These are phyloP conservation scores for Drosophila parthenogenetica DNA, from an alignment of 2,888 invertebrate species.

Conservation along the genomic window DNA sequence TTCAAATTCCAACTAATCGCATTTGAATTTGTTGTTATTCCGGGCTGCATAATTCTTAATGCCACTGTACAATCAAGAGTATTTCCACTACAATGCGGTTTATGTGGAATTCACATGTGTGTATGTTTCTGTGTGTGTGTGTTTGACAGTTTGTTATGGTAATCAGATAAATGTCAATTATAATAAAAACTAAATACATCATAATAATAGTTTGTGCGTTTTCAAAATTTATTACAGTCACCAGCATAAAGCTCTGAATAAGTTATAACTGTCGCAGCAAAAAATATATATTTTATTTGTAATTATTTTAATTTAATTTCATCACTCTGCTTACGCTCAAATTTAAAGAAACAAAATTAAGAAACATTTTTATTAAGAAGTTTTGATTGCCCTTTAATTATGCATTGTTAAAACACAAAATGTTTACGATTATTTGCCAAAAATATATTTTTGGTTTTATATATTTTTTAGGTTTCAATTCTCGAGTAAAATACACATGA, in stretches of 20 bases:
- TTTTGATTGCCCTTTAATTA: too few species aligned
- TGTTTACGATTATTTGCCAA: not conserved
- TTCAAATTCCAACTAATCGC: conserved; percentile 22
- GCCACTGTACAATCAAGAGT: conserved; percentile 29
- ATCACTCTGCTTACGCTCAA: too few species aligned
- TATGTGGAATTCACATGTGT: not conserved
- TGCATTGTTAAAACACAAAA: too few species aligned
- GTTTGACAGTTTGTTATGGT: conserved; percentile 14
- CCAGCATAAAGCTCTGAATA: too few species aligned
- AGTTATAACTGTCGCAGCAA: too few species aligned
- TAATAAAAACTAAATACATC: conserved; percentile 1
- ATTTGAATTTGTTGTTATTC: conserved; percentile 30
- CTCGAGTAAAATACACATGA: conserved; percentile 7
- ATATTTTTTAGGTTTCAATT: not conserved
- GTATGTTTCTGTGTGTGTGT: not conserved
- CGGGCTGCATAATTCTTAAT: conserved; percentile 17
- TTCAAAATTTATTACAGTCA: not conserved
- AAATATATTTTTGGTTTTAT: not conserved
- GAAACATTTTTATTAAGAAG: too few species aligned
- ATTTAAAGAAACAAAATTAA: too few species aligned
- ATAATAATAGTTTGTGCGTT: not conserved
- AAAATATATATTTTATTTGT: too few species aligned
- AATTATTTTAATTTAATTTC: too few species aligned
- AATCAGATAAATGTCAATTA: conserved; percentile 14
- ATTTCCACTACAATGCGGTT: conserved; percentile 13